phyloP scores from a whole-genome alignment of 2,888 invertebrate genomes.

The Drosophila barbarae region DNA sequence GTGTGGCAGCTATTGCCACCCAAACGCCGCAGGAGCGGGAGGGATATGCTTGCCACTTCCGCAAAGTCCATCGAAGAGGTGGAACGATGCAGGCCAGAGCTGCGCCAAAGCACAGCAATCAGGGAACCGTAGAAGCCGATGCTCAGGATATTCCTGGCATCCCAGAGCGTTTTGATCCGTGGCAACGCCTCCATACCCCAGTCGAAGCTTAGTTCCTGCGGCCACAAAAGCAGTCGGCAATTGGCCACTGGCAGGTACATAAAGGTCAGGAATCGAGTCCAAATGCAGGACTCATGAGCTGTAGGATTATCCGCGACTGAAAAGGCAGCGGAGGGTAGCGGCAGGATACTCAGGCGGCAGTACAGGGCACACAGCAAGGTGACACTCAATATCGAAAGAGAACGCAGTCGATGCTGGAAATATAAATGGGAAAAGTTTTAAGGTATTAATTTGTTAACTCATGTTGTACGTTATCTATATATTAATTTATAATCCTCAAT shows the following conservation, averaged over 20 bases:
- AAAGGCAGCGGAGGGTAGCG: constrained; percentile 85
- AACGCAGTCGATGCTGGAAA: constrained; percentile 86
- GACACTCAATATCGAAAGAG: constrained; percentile 84
- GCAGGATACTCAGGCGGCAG: constrained; percentile 88
- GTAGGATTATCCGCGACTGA: constrained; percentile 97
- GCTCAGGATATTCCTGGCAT: constrained; percentile 88
- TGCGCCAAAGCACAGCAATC: constrained; percentile 19
- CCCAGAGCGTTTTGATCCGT: constrained; percentile 87
- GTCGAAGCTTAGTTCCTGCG: constrained; percentile 94
- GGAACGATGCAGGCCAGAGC: constrained; percentile 21
- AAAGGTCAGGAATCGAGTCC: constrained; percentile 93
- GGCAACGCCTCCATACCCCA: constrained; percentile 99
- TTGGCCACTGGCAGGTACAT: constrained; percentile 94
- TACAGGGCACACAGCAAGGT: constrained; percentile 86
- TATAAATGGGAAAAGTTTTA: constrained; percentile 10
- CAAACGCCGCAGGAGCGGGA: constrained; percentile 58
- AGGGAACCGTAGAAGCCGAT: constrained; percentile 84
- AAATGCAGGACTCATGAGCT: constrained; percentile 87
- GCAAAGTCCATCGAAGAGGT: constrained; percentile 30
- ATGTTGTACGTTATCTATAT: too few relatives aligned
- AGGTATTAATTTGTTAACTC: not conserved
- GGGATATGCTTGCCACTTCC: constrained; percentile 49
- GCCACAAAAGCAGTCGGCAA: constrained; percentile 91
- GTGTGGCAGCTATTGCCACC: constrained; percentile 84
- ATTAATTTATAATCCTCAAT: too few relatives aligned